These are phyloP conservation scores for Scaptodrosophila latifasciaeformis DNA, from an alignment of 2,888 invertebrate species.

Conservation along the genomic window DNA sequence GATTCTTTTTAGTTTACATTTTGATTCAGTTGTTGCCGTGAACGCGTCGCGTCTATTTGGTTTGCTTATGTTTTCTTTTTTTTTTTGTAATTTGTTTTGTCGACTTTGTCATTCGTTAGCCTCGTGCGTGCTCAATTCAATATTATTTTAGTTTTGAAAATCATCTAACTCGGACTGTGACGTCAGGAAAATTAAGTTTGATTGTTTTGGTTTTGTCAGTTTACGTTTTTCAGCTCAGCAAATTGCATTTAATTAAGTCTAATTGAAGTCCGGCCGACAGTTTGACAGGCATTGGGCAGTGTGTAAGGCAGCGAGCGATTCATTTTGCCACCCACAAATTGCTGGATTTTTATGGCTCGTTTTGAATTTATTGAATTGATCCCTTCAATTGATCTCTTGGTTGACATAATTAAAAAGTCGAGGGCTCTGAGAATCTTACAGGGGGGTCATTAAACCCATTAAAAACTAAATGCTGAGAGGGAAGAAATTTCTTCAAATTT, in stretches of 20 bases:
- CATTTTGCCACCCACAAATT: constrained; percentile 25
- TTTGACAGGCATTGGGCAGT: constrained; percentile 33
- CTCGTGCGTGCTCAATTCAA: constrained; percentile 10
- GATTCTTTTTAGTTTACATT: constrained; percentile 25
- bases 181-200: constrained; percentile 17
- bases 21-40: constrained; percentile 46
- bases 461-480: too few species aligned
- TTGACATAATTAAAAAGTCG: too few species aligned
- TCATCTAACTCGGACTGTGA: constrained; percentile 16
- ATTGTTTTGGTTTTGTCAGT: constrained; percentile 5
- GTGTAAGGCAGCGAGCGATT: neutral
- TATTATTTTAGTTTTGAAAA: constrained; percentile 27
- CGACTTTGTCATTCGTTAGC: constrained; percentile 14
- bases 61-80: constrained; percentile 21
- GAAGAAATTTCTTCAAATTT: too few species aligned
- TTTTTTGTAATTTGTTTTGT: constrained; percentile 24
- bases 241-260: constrained; percentile 61
- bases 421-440: too few species aligned
- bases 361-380: constrained; percentile 49
- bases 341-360: constrained; percentile 14
- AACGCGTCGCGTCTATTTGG: constrained; percentile 44
- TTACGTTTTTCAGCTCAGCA: constrained; percentile 20
- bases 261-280: constrained; percentile 49
- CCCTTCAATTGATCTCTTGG: constrained; percentile 42
- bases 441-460: too few species aligned